Evolutionary conservation across 2,113 vertebrate species (phyloP).

Genomic region (Sclerurus mexicanus): DNA sequence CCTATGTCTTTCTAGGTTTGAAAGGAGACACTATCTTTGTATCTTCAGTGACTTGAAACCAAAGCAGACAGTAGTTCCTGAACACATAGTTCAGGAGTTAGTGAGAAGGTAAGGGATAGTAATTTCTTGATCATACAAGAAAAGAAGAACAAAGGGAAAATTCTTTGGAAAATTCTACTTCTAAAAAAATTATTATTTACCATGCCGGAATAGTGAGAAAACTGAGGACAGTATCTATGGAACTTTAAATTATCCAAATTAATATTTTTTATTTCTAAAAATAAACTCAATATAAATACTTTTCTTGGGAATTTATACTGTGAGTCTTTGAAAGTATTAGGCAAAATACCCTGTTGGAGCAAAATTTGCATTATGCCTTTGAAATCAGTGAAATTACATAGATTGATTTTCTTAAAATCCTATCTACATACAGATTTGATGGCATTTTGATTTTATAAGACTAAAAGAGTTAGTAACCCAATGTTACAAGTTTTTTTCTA

Average conservation of each 20-base stretch:
- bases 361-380: not conserved
- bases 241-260: not conserved
- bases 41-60: not conserved
- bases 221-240: not conserved
- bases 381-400: not conserved
- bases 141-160: not conserved
- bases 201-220: not conserved
- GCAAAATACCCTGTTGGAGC: not conserved
- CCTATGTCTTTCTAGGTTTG: not conserved
- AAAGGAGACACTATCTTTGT: not conserved
- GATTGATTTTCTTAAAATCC: not conserved
- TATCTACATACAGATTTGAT: not conserved
- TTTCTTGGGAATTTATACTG: not conserved
- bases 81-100: not conserved
- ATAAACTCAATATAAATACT: not conserved
- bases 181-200: not conserved
- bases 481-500: conserved; percentile 23
- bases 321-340: not conserved
- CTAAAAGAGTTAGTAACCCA: not conserved
- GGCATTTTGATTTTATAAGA: not conserved
- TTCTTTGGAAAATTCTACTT: not conserved
- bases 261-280: not conserved
- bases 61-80: not conserved
- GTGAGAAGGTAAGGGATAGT: not conserved
- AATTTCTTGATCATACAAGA: not conserved